phyloP scores from a whole-genome alignment of 1,140 invertebrate species.

The Lepidurus arcticus region DNA sequence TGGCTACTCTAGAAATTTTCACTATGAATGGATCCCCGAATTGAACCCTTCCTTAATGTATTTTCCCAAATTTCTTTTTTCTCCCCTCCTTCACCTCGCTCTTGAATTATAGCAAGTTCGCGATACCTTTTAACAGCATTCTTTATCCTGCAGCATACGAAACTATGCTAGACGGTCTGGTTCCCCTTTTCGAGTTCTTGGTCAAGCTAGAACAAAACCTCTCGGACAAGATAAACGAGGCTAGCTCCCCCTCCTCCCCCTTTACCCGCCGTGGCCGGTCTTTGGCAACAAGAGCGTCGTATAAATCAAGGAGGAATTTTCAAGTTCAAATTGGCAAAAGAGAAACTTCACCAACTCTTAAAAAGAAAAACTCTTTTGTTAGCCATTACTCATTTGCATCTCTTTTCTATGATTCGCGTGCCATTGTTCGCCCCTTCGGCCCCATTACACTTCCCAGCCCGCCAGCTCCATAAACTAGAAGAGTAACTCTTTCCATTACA shows the following conservation, averaged over 20 bases:
- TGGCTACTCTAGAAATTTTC: neutral
- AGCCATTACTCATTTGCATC: conserved; percentile 12
- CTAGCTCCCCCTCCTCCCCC: neutral
- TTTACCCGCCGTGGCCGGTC: neutral
- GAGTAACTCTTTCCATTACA: conserved; percentile 19
- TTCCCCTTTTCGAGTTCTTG: neutral
- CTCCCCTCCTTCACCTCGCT: neutral
- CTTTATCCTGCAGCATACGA: neutral
- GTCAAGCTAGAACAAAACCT: neutral
- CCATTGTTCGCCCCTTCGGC: conserved; percentile 13
- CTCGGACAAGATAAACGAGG: neutral
- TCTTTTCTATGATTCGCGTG: conserved; percentile 18
- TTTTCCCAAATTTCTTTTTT: neutral
- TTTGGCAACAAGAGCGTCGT: conserved; percentile 7
- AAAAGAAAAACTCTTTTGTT: neutral
- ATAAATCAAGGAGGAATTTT: conserved; percentile 12
- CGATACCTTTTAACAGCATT: neutral
- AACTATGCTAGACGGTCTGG: neutral
- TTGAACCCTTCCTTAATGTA: neutral
- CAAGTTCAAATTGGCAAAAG: neutral
- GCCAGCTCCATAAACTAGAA: conserved; percentile 12
- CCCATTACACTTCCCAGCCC: neutral
- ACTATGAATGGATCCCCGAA: neutral
- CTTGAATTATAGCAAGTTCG: neutral
- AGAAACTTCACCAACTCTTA: neutral